Evolutionary conservation across 1,140 invertebrate species (phyloP), one percentile per base, ranked within the genome.

Genomic region (Drosophila nigromelanica): DNA sequence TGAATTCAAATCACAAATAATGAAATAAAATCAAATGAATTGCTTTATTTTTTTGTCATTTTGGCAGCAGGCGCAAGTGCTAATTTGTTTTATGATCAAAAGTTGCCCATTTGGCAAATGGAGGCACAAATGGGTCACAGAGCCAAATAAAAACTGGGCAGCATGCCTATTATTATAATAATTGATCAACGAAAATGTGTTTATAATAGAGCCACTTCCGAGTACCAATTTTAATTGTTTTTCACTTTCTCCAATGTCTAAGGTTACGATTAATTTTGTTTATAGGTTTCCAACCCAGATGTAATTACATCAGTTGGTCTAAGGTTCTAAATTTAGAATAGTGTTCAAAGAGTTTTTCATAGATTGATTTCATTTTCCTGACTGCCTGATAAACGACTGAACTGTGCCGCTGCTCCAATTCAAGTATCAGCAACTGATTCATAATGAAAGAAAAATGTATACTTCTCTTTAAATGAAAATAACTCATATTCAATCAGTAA

Each of bases 71-170:
- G 52, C 67, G 72, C 59, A 74, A 74, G 72, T 74, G 72, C 48
- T 63, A 74, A 74, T 74, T 74, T 74, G 67, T 47, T 74, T 74
- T 74, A 74, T 74, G 72, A 18, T 45, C 71, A 48, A 7, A 73
- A 62, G 40, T 37, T 48, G 14, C 12, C 35, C 18, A n/a, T 42
- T 52, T 52, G 30, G 50, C 33, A 35, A 24, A 12, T 15, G 11
- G 8, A 43, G 11, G 3, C n/a, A 27, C 37, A 45, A 58, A 58
- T 60, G 58, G 45, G 30, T 14, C 58, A 60, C 24, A 27, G 24
- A 27, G 24, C 24, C 18, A 27, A 27, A 1, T 27, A 33, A 27
- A 5, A 27, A 27, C 27, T 27, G 27, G 27, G n/a, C 14, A 10
- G 42, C 43, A 8, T 37, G 30, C 3, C 33, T 10, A 35, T 35